A percentile compares a stretch with the other conserved stretches of the same genome.
Conservation (phyloP, 2,888 invertebrate genomes). For the Polia nebulosa region DNA sequence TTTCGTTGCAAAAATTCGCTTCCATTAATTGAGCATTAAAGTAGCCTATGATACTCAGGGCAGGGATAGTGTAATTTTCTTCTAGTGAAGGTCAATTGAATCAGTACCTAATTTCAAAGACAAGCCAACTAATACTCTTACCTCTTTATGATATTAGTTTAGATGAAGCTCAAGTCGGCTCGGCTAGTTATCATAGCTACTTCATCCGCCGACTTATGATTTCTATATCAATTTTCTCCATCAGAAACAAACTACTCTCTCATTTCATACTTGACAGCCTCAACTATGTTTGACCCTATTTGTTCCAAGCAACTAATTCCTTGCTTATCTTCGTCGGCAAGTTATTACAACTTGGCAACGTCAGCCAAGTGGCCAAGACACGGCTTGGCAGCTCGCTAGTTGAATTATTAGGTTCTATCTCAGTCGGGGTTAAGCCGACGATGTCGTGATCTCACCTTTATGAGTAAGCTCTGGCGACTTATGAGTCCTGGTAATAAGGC, state of each 20-base stretch:
- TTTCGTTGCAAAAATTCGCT: too few species aligned
- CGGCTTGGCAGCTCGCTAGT: constrained; percentile 35
- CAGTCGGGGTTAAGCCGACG: constrained; percentile 17
- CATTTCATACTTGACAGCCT: not conserved
- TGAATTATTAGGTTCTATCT: constrained; percentile 50
- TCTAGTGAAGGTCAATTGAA: not conserved
- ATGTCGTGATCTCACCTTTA: constrained; percentile 14
- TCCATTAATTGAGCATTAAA: too few species aligned
- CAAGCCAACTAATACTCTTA: not conserved
- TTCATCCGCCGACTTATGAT: not conserved
- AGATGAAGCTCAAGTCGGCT: not conserved
- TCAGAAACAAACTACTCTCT: not conserved
- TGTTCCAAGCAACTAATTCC: constrained; percentile 39
- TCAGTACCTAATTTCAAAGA: not conserved
- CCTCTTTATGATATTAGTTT: not conserved
- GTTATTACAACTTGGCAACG: constrained; percentile 50
- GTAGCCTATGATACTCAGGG: too few species aligned
- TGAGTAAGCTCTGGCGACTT: constrained; percentile 16
- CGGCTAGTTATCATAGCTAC: not conserved
- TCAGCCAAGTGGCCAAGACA: constrained; percentile 26
- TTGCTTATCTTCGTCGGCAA: constrained; percentile 38
- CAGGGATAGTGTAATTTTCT: too few species aligned
- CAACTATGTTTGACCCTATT: constrained; percentile 25
- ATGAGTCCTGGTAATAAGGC: constrained; percentile 13
- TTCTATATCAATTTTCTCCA: not conserved